These are phyloP conservation scores for Limnodromus scolopaceus DNA, from an alignment of 2,797 vertebrate species.

Conservation along the genomic window DNA sequence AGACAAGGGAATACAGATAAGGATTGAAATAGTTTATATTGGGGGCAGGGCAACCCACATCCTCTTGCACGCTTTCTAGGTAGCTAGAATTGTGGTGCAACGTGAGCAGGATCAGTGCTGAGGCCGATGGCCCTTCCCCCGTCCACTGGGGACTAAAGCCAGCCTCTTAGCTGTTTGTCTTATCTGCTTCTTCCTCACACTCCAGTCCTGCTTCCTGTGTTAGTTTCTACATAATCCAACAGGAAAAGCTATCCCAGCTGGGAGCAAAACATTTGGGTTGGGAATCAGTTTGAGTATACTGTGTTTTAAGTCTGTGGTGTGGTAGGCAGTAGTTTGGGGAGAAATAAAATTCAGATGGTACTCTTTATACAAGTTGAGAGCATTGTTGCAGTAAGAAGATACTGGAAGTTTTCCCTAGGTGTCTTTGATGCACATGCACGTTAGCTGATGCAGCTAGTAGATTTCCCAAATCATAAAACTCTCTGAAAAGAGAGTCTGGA, in stretches of 20 bases:
- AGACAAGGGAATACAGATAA: not conserved
- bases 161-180: not conserved
- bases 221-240: not conserved
- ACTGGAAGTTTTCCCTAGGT: not conserved
- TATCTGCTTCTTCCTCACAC: conserved; percentile 5
- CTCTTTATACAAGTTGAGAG: not conserved
- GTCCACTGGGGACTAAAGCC: not conserved
- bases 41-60: not conserved
- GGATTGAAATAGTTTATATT: not conserved
- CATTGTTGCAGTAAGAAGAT: not conserved
- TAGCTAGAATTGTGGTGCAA: not conserved
- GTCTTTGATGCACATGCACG: not conserved
- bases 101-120: rapidly evolving
- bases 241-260: conserved; percentile 3
- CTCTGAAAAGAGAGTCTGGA: not conserved
- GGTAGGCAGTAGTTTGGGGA: not conserved
- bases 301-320: not conserved
- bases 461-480: not conserved
- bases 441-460: not conserved
- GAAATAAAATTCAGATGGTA: not conserved
- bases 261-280: not conserved
- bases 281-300: not conserved
- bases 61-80: not conserved
- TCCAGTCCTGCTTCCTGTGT: conserved; percentile 21
- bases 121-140: not conserved